Base-by-base conservation (phyloP, 2,113 vertebrate species). In the Dasyprocta punctata region DNA sequence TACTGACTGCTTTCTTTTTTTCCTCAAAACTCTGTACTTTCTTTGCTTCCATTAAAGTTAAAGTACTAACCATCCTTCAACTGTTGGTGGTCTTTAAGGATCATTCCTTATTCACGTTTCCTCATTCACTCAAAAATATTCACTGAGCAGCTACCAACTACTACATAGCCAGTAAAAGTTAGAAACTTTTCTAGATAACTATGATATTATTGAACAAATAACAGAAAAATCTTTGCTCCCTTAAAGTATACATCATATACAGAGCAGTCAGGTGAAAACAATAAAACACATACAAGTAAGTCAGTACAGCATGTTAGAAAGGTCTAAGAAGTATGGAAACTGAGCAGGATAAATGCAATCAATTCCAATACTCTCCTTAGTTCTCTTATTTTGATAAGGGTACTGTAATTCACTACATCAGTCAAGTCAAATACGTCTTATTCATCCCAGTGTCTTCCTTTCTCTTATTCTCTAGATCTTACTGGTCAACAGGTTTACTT, bases 111-210 rank as follows among this genome's bases (percentile, higher is more conserved):
- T 36, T 19, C 28, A 75, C 12, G 67, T 90, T 7, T 56, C n/a
- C 87, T 71, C 6, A 33, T 49, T 88, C 38, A 88, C 36, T 94
- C 38, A 95, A 84, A 89, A 96, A 73, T 67, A 92, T 36, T 87
- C 82, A 52, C 4, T 85, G 49, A 80, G 47, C 19, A 92, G 12
- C 44, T 16, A 92, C 19, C 22, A 71, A 71, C 33, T 71, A n/a
- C 69, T 38, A 10, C 10, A 38, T 71, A 41, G 10, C 22, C 67
- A 22, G 24, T 93, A 80, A 0, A 82, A 24, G n/a, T 8, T 52
- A 95, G 8, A 12, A 96, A 87, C 7, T 91, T 17, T 78, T 86
- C 38, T 80, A 63, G 60, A 81, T 71, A 83, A 95, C 4, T 65
- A 11, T 92, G 52, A 17, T 52, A 82, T 67, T n/a, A 89, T 36